Evolutionary conservation across 1,140 invertebrate species (phyloP).

Genomic region (Ceratosolen fusciceps): DNA sequence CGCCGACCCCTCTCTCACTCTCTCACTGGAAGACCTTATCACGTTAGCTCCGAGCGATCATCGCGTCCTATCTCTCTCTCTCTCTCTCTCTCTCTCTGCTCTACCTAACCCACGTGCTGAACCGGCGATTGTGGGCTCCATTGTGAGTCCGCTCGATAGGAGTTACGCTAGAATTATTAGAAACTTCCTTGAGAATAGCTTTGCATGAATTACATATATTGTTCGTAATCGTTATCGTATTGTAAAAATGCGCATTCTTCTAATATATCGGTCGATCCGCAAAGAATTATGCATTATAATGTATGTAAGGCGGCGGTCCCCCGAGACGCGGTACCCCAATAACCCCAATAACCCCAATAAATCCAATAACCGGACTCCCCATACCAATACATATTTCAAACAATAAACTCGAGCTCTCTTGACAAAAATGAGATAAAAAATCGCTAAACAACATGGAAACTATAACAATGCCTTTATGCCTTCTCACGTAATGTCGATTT

Average conservation of each 20-base stretch:
- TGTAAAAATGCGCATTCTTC: conserved; percentile 7
- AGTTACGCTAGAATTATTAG: conserved; percentile 15
- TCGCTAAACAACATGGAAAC: conserved; percentile 8
- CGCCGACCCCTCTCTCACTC: no score
- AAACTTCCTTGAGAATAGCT: conserved; percentile 24
- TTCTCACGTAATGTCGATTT: neutral
- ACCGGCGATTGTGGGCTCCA: conserved; percentile 3
- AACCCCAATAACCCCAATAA: no score
- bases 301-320: no score
- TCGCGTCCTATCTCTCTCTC: neutral
- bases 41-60: conserved; percentile 2
- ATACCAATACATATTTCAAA: neutral
- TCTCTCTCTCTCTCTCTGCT: neutral
- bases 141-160: neutral
- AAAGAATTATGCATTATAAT: neutral
- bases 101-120: neutral
- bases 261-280: neutral
- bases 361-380: no score
- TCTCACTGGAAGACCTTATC: neutral
- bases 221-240: neutral
- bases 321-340: no score
- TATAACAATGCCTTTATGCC: conserved; percentile 15
- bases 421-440: conserved; percentile 3
- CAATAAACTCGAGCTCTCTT: neutral
- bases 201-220: conserved; percentile 1